These are phyloP conservation scores for Platycnemis pennipes DNA, from an alignment of 2,888 invertebrate species.

Conservation along the genomic window DNA sequence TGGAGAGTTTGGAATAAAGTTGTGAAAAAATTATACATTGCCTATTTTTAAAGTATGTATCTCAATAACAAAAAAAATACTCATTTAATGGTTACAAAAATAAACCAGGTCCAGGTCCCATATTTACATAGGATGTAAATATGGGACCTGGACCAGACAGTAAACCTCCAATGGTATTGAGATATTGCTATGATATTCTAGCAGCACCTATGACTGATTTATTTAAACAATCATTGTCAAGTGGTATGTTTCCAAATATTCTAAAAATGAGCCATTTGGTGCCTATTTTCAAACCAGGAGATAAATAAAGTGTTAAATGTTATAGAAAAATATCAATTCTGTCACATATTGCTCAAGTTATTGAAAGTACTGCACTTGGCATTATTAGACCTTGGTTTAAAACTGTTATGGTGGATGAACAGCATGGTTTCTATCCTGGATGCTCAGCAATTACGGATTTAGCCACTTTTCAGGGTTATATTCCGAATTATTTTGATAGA, in stretches of 20 bases:
- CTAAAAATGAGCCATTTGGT: neutral
- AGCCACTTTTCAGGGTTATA: neutral
- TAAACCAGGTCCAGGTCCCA: too few relatives aligned
- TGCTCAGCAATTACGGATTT: neutral
- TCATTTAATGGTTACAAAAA: too few relatives aligned
- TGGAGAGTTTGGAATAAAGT: too few relatives aligned
- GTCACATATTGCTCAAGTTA: neutral
- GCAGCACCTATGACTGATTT: neutral
- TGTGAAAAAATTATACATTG: too few relatives aligned
- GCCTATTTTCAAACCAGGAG: neutral
- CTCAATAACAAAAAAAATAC: too few relatives aligned
- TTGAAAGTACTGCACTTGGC: neutral
- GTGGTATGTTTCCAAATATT: neutral
- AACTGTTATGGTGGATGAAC: conserved; percentile 1
- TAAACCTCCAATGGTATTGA: neutral
- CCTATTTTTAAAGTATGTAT: too few relatives aligned
- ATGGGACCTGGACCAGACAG: neutral
- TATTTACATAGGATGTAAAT: conserved; percentile 30
- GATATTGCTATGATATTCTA: neutral
- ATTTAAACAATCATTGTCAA: neutral
- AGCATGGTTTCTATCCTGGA: neutral
- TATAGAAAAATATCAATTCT: neutral
- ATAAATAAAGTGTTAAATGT: neutral
- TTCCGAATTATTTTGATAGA: neutral
- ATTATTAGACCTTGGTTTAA: neutral